Conservation (phyloP, 2,113 vertebrate genomes). For the Lucifuga dentata region DNA sequence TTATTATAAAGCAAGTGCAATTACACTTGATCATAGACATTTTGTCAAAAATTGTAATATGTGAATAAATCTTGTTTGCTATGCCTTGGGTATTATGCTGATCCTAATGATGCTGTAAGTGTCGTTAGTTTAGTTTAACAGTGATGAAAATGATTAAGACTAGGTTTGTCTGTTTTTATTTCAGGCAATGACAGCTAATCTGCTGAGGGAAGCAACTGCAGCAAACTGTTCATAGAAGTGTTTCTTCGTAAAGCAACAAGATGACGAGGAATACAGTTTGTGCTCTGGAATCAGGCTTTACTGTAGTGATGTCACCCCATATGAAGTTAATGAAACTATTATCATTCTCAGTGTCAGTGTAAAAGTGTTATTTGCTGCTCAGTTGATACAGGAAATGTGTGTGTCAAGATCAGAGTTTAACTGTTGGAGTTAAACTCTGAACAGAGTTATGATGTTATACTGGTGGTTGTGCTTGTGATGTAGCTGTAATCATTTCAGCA, state of each 20-base stretch:
- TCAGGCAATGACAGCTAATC: slow-evolving; percentile 20
- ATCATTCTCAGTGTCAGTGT: no score
- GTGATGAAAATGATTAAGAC: slow-evolving; percentile 31
- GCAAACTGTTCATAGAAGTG: background rate
- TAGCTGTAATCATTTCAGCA: slow-evolving; percentile 18
- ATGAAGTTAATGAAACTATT: no score
- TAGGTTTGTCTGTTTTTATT: slow-evolving; percentile 42
- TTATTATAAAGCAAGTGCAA: background rate
- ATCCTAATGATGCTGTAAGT: background rate
- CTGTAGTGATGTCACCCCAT: background rate
- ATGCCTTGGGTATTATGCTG: background rate
- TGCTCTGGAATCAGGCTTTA: no score
- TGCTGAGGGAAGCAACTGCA: slow-evolving; percentile 19
- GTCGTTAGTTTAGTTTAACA: slow-evolving; percentile 6
- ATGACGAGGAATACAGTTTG: background rate
- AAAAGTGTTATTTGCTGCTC: background rate
- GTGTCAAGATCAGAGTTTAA: no score
- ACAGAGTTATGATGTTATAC: no score
- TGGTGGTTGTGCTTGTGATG: slow-evolving; percentile 27
- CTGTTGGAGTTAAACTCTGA: no score
- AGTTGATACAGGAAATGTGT: no score
- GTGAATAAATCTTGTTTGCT: no score
- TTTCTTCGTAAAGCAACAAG: slow-evolving; percentile 1
- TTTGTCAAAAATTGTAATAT: no score
- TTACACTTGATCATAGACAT: background rate